Evolutionary conservation across 1,140 invertebrate genomes (phyloP), one percentile per base, ranked within the genome.

Genomic region (Bicyclus anynana): DNA sequence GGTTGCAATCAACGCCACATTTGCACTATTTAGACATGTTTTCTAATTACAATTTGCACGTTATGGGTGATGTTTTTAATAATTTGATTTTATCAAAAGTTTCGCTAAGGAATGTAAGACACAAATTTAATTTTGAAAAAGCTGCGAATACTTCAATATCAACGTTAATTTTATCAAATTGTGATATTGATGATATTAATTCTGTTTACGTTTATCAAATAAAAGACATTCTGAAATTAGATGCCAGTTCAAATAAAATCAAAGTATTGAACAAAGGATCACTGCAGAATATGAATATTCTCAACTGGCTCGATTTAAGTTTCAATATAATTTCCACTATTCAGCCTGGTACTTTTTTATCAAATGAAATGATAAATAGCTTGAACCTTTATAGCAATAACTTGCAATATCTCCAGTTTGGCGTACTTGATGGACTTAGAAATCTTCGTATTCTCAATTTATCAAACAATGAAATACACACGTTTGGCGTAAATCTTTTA

Each of bases 381-480:
- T 56, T 75, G 7, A 68, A 75, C 48, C 51, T 75, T 20, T 65
- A 66, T n/a, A 62, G 65, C 38, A 75, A 75, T 47, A 53, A 16
- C 50, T 68, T 52, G 47, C 53, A 35, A 6, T 20, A 50, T 20
- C 33, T 75, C 23, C 50, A 61, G 16, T 77, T 67, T 40, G 74
- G 74, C n/a, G 65, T 65, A 35, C 72, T 74, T 18, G 48, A 63
- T 3, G 72, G 72, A 5, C 56, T 77, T 29, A 48, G 49, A 29
- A 54, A 60, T 49, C 46, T 60, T 27, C 44, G 35, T 50, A 9
- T 55, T 33, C 48, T 72, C 35, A 65, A 72, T 50, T 53, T 72
- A 38, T 67, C 68, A 18, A 71, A 49, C 18, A 74, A 74, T 62
- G 51, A 46, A 37, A 26, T 63, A 20, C n/a, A 50, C 16, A 23